These are phyloP conservation scores for Nymphicus hollandicus DNA, from an alignment of 2,113 vertebrate genomes.

Conservation along the genomic window DNA sequence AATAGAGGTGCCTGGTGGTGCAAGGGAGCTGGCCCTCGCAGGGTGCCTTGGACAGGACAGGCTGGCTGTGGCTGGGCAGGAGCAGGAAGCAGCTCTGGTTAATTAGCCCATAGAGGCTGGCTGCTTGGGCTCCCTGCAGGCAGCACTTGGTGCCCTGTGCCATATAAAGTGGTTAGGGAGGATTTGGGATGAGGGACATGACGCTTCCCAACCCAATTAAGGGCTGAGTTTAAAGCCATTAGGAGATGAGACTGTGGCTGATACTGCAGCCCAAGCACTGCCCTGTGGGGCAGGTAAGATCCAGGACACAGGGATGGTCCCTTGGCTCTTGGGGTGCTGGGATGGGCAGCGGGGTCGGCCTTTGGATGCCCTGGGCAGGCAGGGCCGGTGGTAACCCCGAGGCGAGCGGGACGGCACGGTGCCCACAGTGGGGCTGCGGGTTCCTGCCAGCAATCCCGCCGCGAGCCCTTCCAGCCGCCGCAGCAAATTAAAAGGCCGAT, in stretches of 20 bases:
- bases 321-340: neutral
- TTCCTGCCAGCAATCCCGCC: conserved; percentile 60
- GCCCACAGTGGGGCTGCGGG: conserved; percentile 30
- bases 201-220: conserved; percentile 25
- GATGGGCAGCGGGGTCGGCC: neutral
- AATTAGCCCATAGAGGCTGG: neutral
- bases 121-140: neutral
- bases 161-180: neutral
- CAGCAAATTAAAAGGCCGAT: conserved; percentile 82
- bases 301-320: neutral
- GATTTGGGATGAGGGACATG: conserved; percentile 18
- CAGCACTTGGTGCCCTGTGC: neutral
- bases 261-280: neutral
- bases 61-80: neutral
- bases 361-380: neutral
- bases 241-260: neutral
- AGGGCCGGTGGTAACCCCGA: neutral
- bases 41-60: neutral
- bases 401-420: neutral
- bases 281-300: neutral
- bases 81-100: neutral
- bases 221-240: conserved; percentile 23
- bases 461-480: conserved; percentile 67
- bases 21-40: neutral
- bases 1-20: neutral